Conservation (phyloP, 1,140 invertebrate genomes). For the Carcinoscorpius rotundicauda region DNA sequence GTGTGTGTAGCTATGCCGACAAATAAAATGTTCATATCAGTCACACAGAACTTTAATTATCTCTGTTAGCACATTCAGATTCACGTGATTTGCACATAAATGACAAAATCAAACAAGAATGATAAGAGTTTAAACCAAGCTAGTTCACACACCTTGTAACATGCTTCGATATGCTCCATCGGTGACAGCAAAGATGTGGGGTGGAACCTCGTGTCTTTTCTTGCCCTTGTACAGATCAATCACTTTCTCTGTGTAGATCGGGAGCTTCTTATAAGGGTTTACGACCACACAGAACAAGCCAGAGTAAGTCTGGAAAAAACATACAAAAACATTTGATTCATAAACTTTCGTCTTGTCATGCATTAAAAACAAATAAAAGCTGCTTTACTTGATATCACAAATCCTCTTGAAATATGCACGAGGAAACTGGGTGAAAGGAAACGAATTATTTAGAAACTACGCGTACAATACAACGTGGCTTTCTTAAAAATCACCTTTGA, state of each 20-base stretch:
- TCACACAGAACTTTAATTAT: too few relatives aligned
- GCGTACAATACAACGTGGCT: too few relatives aligned
- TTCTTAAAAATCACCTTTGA: too few relatives aligned
- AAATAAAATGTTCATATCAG: too few relatives aligned
- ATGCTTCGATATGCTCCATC: slow-evolving; percentile 93
- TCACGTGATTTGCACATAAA: too few relatives aligned
- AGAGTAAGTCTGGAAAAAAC: slow-evolving; percentile 82
- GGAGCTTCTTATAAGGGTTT: slow-evolving; percentile 96
- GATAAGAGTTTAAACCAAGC: too few relatives aligned
- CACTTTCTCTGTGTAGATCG: slow-evolving; percentile 98
- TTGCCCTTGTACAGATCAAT: slow-evolving; percentile 99
- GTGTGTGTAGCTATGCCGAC: too few relatives aligned
- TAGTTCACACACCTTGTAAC: slow-evolving; percentile 72
- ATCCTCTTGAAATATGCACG: too few relatives aligned
- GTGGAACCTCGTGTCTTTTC: slow-evolving; percentile 96
- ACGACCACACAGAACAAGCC: slow-evolving; percentile 98
- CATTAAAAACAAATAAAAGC: slow-evolving; percentile 9
- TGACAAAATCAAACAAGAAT: too few relatives aligned
- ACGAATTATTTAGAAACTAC: too few relatives aligned
- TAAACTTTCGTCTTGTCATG: background rate
- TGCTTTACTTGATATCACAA: background rate
- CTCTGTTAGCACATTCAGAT: too few relatives aligned
- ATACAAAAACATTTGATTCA: slow-evolving; percentile 10
- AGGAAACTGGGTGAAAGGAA: too few relatives aligned
- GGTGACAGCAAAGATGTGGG: slow-evolving; percentile 98